These are phyloP conservation scores for Umimayanthus kanabou DNA, from an alignment of 92 coral and sea anemone genomes.

Conservation along the genomic window DNA sequence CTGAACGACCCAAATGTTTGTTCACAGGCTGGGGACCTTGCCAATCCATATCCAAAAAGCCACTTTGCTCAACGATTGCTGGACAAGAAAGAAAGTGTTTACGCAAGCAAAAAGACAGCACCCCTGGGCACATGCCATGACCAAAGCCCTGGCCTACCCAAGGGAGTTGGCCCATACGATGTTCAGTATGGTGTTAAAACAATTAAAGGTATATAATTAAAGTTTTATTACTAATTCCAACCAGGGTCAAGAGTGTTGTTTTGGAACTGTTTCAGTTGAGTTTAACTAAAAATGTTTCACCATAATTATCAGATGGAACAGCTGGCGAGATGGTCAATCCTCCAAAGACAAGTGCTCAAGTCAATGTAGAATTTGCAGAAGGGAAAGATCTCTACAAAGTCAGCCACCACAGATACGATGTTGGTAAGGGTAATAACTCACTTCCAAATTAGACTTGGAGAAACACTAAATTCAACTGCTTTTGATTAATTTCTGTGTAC, in stretches of 20 bases:
- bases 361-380: slow-evolving; percentile 68
- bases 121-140: slow-evolving; percentile 90
- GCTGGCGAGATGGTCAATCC: slow-evolving; percentile 97
- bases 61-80: slow-evolving; percentile 84
- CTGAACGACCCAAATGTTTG: background rate
- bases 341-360: slow-evolving; percentile 78
- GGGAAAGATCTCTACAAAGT: slow-evolving; percentile 92
- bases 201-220: slow-evolving; percentile 67
- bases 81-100: slow-evolving; percentile 84
- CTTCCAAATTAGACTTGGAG: background rate
- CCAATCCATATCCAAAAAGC: slow-evolving; percentile 79
- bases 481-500: background rate
- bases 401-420: slow-evolving; percentile 95
- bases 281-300: background rate
- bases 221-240: too few species aligned
- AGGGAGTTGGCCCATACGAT: slow-evolving; percentile 82
- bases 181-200: slow-evolving; percentile 91
- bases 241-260: background rate
- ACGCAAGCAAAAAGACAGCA: slow-evolving; percentile 83
- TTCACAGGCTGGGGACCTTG: slow-evolving; percentile 92
- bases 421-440: slow-evolving; percentile 59
- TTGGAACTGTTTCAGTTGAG: background rate
- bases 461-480: too few species aligned
- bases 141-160: slow-evolving; percentile 82
- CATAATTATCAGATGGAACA: slow-evolving; percentile 73